Conservation (phyloP, 2,797 vertebrate species). For the Anomalospiza imberbis region DNA sequence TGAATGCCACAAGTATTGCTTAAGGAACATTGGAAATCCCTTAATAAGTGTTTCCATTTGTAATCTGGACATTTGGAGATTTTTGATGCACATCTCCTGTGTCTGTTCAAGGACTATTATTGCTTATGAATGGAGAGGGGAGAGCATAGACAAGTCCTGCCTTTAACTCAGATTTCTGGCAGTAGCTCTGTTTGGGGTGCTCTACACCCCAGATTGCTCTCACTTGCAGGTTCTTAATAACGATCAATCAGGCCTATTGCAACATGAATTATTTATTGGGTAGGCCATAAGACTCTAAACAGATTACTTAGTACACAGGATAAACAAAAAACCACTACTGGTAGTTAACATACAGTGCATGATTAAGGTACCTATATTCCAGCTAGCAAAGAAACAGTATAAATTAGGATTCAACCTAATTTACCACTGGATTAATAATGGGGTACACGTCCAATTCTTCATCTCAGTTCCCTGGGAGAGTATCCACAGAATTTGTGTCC, state of each 20-base stretch:
- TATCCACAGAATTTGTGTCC: rapidly evolving
- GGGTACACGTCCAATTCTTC: not conserved
- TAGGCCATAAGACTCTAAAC: not conserved
- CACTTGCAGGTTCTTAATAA: rapidly evolving
- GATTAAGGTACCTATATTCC: too few relatives aligned
- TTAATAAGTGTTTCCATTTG: not conserved
- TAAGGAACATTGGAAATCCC: not conserved
- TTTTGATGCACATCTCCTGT: not conserved
- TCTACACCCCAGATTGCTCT: not conserved
- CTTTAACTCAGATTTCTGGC: not conserved
- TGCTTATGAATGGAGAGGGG: not conserved
- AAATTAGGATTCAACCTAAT: not conserved
- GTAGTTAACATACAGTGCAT: not conserved
- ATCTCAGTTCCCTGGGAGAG: not conserved
- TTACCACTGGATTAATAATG: not conserved
- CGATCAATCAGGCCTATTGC: too few relatives aligned
- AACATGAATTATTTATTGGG: not conserved
- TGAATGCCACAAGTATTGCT: not conserved
- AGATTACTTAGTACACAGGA: not conserved
- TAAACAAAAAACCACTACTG: not conserved
- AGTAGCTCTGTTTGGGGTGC: not conserved
- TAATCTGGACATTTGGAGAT: not conserved
- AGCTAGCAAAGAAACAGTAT: not conserved
- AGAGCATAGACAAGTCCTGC: not conserved
- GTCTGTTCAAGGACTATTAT: not conserved